Evolutionary conservation across 2,888 invertebrate genomes (phyloP).

Genomic region (Rotaria magnacalcarata): DNA sequence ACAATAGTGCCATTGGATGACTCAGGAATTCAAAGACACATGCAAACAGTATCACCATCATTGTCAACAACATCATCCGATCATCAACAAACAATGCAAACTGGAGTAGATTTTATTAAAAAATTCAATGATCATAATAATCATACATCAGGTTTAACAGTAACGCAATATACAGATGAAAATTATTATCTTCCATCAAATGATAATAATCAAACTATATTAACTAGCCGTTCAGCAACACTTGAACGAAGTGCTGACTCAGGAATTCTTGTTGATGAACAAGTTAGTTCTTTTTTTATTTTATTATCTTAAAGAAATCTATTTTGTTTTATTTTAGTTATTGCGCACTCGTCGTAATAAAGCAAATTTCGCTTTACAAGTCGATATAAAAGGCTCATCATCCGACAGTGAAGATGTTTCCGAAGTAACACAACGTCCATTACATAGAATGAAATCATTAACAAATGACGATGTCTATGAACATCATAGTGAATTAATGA

Average conservation of each 20-base stretch:
- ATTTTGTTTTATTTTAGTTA: not conserved
- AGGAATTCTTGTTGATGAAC: conserved; percentile 24
- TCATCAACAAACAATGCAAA: not conserved
- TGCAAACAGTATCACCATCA: not conserved
- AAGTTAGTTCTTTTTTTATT: not conserved
- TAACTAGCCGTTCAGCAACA: not conserved
- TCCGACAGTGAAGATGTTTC: conserved; percentile 30
- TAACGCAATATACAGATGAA: conserved; percentile 13
- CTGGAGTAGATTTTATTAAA: not conserved
- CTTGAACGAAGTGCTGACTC: conserved; percentile 28
- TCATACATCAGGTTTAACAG: not conserved
- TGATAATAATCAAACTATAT: not conserved
- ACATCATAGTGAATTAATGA: conserved; percentile 5
- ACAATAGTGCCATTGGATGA: not conserved
- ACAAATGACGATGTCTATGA: not conserved
- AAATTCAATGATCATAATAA: not conserved
- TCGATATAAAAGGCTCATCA: conserved; percentile 17
- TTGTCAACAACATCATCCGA: not conserved
- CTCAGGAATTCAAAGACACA: not conserved
- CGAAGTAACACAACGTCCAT: not conserved
- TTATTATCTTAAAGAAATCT: too few relatives aligned
- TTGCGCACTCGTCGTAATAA: not conserved
- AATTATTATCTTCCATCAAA: not conserved
- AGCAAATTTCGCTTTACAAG: conserved; percentile 32
- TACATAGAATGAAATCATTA: not conserved